Evolutionary conservation across 2,888 invertebrate genomes (phyloP).

Genomic region (Microctonus brassicae): DNA sequence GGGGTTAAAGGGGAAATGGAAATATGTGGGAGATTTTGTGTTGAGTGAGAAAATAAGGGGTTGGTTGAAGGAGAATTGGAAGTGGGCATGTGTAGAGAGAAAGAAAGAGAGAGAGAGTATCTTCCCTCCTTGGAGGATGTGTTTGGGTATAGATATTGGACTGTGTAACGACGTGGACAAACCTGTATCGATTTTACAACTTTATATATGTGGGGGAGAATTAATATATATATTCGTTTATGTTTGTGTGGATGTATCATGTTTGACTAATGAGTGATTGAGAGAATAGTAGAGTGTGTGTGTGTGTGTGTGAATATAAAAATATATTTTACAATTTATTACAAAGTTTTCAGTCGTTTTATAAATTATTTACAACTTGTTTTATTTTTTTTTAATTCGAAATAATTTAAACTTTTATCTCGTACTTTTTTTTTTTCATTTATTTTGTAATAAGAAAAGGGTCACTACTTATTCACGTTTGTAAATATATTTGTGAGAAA

Average conservation of each 20-base stretch:
- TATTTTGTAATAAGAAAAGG: too few species aligned
- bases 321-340: too few species aligned
- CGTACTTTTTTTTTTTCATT: too few species aligned
- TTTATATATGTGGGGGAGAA: conserved; percentile 70
- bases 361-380: too few species aligned
- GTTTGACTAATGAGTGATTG: conserved; percentile 70
- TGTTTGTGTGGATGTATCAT: conserved; percentile 52
- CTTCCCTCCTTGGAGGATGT: conserved; percentile 66
- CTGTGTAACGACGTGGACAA: conserved; percentile 57
- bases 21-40: too few species aligned
- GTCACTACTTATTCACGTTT: too few species aligned
- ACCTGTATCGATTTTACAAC: conserved; percentile 70
- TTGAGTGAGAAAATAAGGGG: conserved; percentile 24
- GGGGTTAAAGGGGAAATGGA: conserved; percentile 68
- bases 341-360: too few species aligned
- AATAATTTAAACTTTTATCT: too few species aligned
- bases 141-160: too few species aligned
- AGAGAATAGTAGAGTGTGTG: too few species aligned
- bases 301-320: too few species aligned
- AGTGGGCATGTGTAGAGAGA: conserved; percentile 38
- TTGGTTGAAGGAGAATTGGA: conserved; percentile 28
- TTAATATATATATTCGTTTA: conserved; percentile 56
- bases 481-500: neutral
- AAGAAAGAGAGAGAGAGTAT: too few species aligned
- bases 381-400: neutral